Percentiles rank a stretch among this genome's conserved stretches.
Evolutionary conservation across 2,888 invertebrate species (phyloP).

Genomic region (Phaonia tiefii): DNA sequence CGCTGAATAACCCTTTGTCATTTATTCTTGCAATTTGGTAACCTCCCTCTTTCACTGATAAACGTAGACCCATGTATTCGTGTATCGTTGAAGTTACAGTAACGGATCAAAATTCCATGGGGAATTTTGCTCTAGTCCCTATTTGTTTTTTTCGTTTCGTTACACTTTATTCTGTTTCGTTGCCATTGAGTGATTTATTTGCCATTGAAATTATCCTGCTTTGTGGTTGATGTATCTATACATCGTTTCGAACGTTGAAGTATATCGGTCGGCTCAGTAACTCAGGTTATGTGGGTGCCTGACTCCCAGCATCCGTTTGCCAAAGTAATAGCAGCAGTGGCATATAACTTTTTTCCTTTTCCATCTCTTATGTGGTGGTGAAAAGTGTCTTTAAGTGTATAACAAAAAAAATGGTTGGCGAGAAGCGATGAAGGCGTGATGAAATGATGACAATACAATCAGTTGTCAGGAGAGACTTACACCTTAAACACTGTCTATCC

Average conservation of each 20-base stretch:
- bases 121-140: constrained; percentile 32
- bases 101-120: constrained; percentile 57
- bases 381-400: constrained; percentile 6
- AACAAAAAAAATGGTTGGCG: constrained; percentile 13
- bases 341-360: constrained; percentile 47
- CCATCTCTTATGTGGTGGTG: constrained; percentile 6
- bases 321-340: constrained; percentile 15
- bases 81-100: constrained; percentile 61
- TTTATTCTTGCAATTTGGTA: too few relatives aligned
- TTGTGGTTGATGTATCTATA: constrained; percentile 64
- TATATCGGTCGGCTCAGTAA: constrained; percentile 40
- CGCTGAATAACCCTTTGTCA: too few relatives aligned
- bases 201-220: constrained; percentile 77
- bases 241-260: constrained; percentile 47
- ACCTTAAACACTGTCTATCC: too few relatives aligned
- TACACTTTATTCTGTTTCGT: constrained; percentile 47
- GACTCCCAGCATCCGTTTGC: not conserved
- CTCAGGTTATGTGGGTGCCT: not conserved
- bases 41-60: too few relatives aligned
- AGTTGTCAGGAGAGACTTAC: too few relatives aligned
- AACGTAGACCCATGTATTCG: too few relatives aligned
- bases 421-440: not conserved
- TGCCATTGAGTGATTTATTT: constrained; percentile 76
- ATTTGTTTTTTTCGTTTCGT: constrained; percentile 8
- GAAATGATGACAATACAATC: not conserved